These are phyloP conservation scores for Oryzias javanicus DNA, from an alignment of 2,113 vertebrate species.

Conservation along the genomic window DNA sequence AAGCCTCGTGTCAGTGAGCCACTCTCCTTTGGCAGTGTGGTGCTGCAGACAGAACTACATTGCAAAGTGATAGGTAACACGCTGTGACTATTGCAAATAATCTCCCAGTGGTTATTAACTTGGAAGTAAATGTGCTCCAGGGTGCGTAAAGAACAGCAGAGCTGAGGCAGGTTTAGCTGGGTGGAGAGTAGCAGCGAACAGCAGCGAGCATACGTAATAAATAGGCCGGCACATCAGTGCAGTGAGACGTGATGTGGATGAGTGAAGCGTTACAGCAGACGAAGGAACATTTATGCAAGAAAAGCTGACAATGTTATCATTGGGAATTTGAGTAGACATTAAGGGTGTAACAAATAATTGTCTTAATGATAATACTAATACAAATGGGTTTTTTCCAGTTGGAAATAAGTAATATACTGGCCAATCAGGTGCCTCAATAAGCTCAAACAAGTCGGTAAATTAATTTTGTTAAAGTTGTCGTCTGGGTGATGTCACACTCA, in stretches of 20 bases:
- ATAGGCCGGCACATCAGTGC: slow-evolving; percentile 31
- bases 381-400: too few relatives aligned
- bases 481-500: too few relatives aligned
- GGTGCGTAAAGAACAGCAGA: slow-evolving; percentile 21
- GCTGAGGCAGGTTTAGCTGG: slow-evolving; percentile 47
- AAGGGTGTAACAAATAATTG: too few relatives aligned
- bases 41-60: slow-evolving; percentile 19
- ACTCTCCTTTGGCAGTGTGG: slow-evolving; percentile 13
- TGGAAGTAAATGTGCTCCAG: slow-evolving; percentile 52
- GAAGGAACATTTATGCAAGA: neutral
- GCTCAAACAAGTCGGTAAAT: too few relatives aligned
- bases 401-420: too few relatives aligned
- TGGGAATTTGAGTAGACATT: too few relatives aligned
- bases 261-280: slow-evolving; percentile 12
- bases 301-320: neutral
- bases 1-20: neutral
- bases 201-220: slow-evolving; percentile 26
- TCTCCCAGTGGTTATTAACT: slow-evolving; percentile 46
- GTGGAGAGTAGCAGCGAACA: slow-evolving; percentile 39
- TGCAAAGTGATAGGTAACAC: slow-evolving; percentile 30
- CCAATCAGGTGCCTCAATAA: too few relatives aligned
- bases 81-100: slow-evolving; percentile 45
- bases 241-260: slow-evolving; percentile 27
- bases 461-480: too few relatives aligned
- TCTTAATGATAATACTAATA: too few relatives aligned